Evolutionary conservation across 1,140 invertebrate species (phyloP).

Genomic region (Spodoptera frugiperda): DNA sequence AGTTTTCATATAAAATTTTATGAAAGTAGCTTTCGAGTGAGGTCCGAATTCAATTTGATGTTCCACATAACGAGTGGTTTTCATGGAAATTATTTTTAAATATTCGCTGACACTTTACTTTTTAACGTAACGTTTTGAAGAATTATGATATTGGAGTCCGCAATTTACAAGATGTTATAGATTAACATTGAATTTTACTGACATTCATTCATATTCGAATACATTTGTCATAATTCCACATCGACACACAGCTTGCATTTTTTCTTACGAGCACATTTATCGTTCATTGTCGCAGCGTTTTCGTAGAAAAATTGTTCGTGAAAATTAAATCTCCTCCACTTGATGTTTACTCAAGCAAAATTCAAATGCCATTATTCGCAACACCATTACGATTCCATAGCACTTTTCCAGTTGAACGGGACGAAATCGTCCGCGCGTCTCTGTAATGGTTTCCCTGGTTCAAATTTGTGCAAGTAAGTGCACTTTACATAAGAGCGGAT

Average conservation of each 20-base stretch:
- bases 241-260: background rate
- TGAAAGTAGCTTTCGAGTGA: constrained; percentile 51
- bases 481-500: constrained; percentile 57
- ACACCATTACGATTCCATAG: constrained; percentile 58
- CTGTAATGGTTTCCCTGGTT: constrained; percentile 54
- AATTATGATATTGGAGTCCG: background rate
- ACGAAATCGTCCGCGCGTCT: constrained; percentile 54
- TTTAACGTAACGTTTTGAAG: background rate
- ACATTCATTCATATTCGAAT: background rate
- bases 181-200: background rate
- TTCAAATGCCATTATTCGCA: constrained; percentile 50
- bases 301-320: constrained; percentile 26
- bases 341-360: constrained; percentile 48
- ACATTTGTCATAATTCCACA: background rate
- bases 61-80: constrained; percentile 35
- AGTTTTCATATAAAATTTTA: constrained; percentile 65
- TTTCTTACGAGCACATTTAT: background rate
- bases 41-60: constrained; percentile 48
- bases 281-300: constrained; percentile 37
- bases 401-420: constrained; percentile 58
- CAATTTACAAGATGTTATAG: background rate
- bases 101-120: constrained; percentile 7
- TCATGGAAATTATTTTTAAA: constrained; percentile 10
- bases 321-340: constrained; percentile 40
- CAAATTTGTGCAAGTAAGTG: constrained; percentile 66